A percentile compares a stretch with the other conserved stretches of the same genome.
Conservation (phyloP, 2,797 vertebrate genomes). For the Sebastes dallii region DNA sequence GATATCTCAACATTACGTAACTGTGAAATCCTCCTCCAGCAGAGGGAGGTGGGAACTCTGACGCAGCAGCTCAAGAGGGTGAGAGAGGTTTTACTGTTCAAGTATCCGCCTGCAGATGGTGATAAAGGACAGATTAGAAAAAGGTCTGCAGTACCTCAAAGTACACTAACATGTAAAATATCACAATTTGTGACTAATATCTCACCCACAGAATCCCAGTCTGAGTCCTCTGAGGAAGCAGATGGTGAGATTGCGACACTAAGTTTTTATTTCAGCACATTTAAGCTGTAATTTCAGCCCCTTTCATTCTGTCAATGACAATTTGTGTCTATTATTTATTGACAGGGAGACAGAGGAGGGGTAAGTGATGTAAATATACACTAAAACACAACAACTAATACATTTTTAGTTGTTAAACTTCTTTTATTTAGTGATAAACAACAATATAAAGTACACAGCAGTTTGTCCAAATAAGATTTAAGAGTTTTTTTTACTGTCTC, state of each 20-base stretch:
- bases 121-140: constrained; percentile 5
- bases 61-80: constrained; percentile 49
- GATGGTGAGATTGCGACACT: constrained; percentile 49
- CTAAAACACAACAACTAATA: neutral
- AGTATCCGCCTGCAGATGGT: constrained; percentile 46
- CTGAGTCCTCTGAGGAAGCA: constrained; percentile 63
- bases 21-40: constrained; percentile 45
- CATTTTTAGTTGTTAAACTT: neutral
- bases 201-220: constrained; percentile 49
- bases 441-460: neutral
- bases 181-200: constrained; percentile 2
- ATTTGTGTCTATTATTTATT: neutral
- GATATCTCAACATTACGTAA: constrained; percentile 21
- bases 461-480: neutral
- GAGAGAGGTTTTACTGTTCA: constrained; percentile 39
- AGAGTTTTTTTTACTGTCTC: neutral
- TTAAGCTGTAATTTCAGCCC: neutral
- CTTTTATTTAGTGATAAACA: neutral
- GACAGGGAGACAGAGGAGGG: constrained; percentile 58
- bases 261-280: neutral
- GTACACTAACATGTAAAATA: neutral
- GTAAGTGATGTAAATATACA: constrained; percentile 33
- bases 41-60: constrained; percentile 50
- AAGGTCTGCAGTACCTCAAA: neutral
- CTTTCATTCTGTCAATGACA: neutral